Evolutionary conservation across 2,888 invertebrate genomes (phyloP).

Genomic region (Pegoplata infirma): DNA sequence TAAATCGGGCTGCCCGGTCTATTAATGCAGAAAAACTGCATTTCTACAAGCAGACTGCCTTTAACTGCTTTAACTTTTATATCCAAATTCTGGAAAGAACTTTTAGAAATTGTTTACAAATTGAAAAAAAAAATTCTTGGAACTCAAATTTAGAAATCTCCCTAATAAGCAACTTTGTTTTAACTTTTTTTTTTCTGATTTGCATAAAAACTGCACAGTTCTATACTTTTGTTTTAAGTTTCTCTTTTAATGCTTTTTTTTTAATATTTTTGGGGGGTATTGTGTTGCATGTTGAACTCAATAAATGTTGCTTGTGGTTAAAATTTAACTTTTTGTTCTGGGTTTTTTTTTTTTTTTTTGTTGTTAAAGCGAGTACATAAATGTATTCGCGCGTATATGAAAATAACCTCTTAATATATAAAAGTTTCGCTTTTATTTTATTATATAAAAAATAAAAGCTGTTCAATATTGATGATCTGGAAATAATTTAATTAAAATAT

Average conservation of each 20-base stretch:
- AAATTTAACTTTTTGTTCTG: not conserved
- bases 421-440: not conserved
- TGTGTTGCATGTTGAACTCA: not conserved
- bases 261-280: not conserved
- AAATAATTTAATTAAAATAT: conserved; percentile 32
- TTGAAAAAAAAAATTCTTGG: too few species aligned
- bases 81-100: too few species aligned
- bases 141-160: too few species aligned
- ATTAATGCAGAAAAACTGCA: too few species aligned
- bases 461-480: not conserved
- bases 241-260: not conserved
- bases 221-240: not conserved
- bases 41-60: too few species aligned
- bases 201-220: too few species aligned
- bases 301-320: not conserved
- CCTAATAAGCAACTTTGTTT: too few species aligned
- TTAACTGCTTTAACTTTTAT: too few species aligned
- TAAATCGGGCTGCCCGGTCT: too few species aligned
- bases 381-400: not conserved
- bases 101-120: too few species aligned
- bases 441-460: not conserved
- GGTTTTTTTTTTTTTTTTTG: not conserved
- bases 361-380: not conserved
- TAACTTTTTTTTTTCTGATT: not conserved
- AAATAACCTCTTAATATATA: not conserved